phyloP scores from a whole-genome alignment of 2,888 invertebrate species.

The Synanthedon tipuliformis region DNA sequence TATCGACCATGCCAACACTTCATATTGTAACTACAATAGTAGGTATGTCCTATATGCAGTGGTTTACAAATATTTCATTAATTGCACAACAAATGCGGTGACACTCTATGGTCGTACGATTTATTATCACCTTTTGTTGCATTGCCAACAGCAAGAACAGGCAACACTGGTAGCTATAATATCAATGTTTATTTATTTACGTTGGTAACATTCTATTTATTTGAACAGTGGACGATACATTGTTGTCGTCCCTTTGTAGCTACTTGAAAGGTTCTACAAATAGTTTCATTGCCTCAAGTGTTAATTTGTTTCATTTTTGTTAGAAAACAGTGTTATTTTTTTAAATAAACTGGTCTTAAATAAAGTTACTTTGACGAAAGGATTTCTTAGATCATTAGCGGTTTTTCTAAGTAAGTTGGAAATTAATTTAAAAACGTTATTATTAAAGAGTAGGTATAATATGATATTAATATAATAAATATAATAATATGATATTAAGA shows the following conservation, averaged over 20 bases:
- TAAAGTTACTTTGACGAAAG: no score
- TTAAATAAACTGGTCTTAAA: no score
- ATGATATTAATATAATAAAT: no score
- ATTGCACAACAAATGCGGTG: slow-evolving; percentile 63
- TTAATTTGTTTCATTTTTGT: neutral
- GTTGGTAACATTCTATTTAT: slow-evolving; percentile 37
- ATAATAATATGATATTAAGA: no score
- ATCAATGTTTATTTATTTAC: slow-evolving; percentile 48
- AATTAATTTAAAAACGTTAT: no score
- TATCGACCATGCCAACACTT: no score
- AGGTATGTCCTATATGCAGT: no score
- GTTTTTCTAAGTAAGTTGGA: no score
- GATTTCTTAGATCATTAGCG: no score
- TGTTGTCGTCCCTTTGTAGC: slow-evolving; percentile 23
- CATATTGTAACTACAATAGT: no score
- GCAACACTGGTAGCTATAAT: slow-evolving; percentile 38
- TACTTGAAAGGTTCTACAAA: slow-evolving; percentile 7
- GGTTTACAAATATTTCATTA: slow-evolving; percentile 30
- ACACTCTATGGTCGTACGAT: slow-evolving; percentile 49
- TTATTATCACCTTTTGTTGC: slow-evolving; percentile 57
- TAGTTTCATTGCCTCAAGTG: neutral
- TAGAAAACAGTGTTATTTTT: no score
- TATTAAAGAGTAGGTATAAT: no score
- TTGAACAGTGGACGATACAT: slow-evolving; percentile 24
- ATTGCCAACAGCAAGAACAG: slow-evolving; percentile 22